Evolutionary conservation across 2,797 vertebrate genomes (phyloP), one percentile per base, ranked within the genome.

Genomic region (Gymnodraco acuticeps): DNA sequence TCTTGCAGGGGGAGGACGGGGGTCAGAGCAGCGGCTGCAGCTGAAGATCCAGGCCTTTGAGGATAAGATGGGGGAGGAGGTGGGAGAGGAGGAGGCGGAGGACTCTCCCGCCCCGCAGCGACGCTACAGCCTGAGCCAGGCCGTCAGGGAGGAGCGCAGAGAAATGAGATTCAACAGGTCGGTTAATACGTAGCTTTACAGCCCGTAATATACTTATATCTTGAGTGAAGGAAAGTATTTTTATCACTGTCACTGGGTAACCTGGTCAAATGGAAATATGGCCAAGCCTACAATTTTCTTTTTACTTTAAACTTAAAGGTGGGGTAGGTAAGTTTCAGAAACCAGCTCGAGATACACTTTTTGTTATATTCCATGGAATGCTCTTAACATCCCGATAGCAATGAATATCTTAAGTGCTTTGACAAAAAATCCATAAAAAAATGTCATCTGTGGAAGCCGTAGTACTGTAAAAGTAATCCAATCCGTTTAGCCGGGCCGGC

Each of bases 141-240:
- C 91, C 1, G 90, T 93, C 55, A 94, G 93, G 77, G 96, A 97
- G 61, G 96, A 97, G 75, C 95, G 93, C 75, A 94, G 93, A 70
- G 96, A 96, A 71, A 95, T 96, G 93, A 94, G 95, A 80, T 97
- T 97, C 93, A 97, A 94, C 94, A 97, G 97, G 97, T 99, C 84
- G 23, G 90, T 65, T 12, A 3, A 41, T 55, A 13, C 56, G 12
- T 27, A 52, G 8, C 50, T 10, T 15, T 2, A 42, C 48, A 10
- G 16, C 43, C 53, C 56, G 68, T 43, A 45, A 20, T 59, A 73
- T 62, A 16, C 51, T 47, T 1, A 13, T 27, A 59, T 59, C 41
- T 27, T 50, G 42, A 50, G 14, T 16, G 61, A 11, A 3, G 2
- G 4, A 19, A 19, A 3, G 12, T 2, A 20, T 31, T 23, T 17